A percentile compares a stretch with the other conserved stretches of the same genome.
Conservation (phyloP, 2,113 vertebrate genomes). For the Barnardius zonarius region DNA sequence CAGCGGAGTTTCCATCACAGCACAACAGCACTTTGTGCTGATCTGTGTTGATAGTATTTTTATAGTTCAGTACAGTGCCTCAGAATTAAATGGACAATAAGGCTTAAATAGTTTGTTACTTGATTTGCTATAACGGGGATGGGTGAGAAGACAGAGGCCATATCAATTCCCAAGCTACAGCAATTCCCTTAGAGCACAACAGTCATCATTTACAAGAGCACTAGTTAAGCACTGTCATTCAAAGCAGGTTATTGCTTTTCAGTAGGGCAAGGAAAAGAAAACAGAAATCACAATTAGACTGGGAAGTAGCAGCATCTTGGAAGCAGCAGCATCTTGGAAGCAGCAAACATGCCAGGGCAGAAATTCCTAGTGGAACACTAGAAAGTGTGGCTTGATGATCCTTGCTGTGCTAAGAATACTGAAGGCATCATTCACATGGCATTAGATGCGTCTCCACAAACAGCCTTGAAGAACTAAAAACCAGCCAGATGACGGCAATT, state of each 20-base stretch:
- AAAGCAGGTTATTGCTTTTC: neutral
- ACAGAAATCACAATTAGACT: neutral
- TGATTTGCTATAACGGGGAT: neutral
- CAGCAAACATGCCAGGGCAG: neutral
- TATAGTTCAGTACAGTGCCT: neutral
- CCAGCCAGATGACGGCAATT: neutral
- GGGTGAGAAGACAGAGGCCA: neutral
- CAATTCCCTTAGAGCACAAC: neutral
- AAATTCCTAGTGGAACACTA: neutral
- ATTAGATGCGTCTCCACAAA: neutral
- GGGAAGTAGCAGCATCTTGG: neutral
- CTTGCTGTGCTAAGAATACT: neutral
- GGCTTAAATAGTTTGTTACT: neutral
- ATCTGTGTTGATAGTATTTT: neutral
- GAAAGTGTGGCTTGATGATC: neutral
- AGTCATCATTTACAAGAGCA: neutral
- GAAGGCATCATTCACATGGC: rapidly evolving
- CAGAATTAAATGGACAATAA: neutral
- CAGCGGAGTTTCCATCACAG: neutral
- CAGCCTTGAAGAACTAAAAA: neutral
- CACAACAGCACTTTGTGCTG: neutral
- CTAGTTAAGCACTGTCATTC: neutral
- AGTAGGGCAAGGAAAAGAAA: neutral
- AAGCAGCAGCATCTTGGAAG: neutral
- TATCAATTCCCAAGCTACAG: neutral